Evolutionary conservation across 2,888 invertebrate genomes (phyloP), one percentile per base, ranked within the genome.

Genomic region (Zelleria hepariella): DNA sequence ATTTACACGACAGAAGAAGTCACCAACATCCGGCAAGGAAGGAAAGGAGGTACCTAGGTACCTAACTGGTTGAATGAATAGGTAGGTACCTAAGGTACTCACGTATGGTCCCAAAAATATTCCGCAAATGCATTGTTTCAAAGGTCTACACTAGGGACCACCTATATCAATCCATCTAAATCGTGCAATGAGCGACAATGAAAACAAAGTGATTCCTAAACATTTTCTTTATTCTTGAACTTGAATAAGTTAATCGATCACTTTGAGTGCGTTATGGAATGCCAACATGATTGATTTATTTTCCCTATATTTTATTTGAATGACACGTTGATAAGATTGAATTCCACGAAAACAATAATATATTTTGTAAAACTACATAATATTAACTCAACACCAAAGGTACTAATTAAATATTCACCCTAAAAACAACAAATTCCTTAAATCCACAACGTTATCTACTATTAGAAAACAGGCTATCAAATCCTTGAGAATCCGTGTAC

Each of bases 401-500:
- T n/a, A 32, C 8, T 32, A 32, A 32, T 8, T 0, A 15, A 8
- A 32, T 32, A 15, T 32, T 32, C 32, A 15, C 32, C 8, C 32
- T 2, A 15, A 32, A 32, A 42, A 42, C 32, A 42, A 42, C 32
- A 42, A 42, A 42, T 42, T 3, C 32, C 15, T 42, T 15, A 42
- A 42, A 3, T 42, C 0, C 5, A 42, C 15, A 42, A 42, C 32
- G 10, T 42, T 42, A 42, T 2, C 32, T 42, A 42, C 15, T 42
- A 42, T 42, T 42, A 2, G 32, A 42, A 15, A 42, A 42, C 15
- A 42, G 32, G 15, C 32, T 42, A 4, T 42, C 32, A 42, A 42
- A 42, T 15, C 32, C 32, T 42, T 84, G 81, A 56, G 83, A 80
- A 64, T 82, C 85, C 23, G 80, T 77, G 71, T 82, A 90, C 32